Base-by-base conservation (phyloP, 1,140 invertebrate species). In the Oedothorax gibbosus region DNA sequence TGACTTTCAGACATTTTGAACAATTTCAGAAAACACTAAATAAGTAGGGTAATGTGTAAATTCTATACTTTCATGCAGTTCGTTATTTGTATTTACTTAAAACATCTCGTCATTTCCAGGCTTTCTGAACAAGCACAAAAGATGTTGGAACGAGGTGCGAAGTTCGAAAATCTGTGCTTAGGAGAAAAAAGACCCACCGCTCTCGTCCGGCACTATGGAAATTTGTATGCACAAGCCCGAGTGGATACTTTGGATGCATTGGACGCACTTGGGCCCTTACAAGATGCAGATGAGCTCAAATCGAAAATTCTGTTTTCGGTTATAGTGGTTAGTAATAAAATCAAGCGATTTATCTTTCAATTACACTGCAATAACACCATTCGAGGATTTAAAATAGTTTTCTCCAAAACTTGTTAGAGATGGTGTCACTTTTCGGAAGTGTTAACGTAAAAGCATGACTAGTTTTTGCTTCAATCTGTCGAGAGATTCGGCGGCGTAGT, bases 221-320 rank as follows among this genome's bases (percentile, higher is more conserved):
- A 93, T 86, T 92, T 98, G 69, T 98, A 98, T 90, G 93, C 94
- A 64, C 94, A 95, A 88, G 94, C 94, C n/a, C 92, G 96, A 80
- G 93, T 96, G 15, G 94, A 97, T 86, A 94, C 95, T 4, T 90
- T 98, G 86, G 95, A 97, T 88, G 94, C 96, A 11, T 91, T 98
- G 62, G 94, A 96, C 88, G 91, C 92, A 0, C 90, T 98, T 12
- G 92, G 93, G 10, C 93, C 95, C 71, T 91, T 98, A 11, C 92
- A 93, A 68, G 93, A 95, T 77, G 94, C 95, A 0, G 93, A 95
- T 79, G 95, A 97, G 88, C 92, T 98, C 35, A 98, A 98, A 91
- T 94, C 94, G 62, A 98, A 98, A 92, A 95, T 98, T 83, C 92
- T 98, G 57, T 98, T 98, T 90, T 98, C 97, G 71, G 95, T 98